Evolutionary conservation across 2,797 vertebrate species (phyloP).

Genomic region (Eidolon dupreanum): DNA sequence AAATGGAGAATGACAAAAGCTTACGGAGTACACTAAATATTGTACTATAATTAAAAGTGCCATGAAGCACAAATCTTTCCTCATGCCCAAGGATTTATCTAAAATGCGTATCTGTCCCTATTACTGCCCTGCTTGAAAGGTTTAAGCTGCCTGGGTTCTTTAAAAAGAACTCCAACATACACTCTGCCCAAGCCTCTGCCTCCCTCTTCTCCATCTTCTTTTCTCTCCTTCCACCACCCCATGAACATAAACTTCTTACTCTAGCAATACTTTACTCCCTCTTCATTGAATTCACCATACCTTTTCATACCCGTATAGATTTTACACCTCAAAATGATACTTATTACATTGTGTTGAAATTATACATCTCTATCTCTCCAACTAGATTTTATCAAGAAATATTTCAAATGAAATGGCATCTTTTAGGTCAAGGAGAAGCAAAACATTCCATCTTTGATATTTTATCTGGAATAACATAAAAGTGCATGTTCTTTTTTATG

Average conservation of each 20-base stretch:
- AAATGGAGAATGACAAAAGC: not conserved
- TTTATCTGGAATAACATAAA: not conserved
- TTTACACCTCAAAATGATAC: not conserved
- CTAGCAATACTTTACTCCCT: rapidly evolving
- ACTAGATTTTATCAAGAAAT: not conserved
- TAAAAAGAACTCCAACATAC: not conserved
- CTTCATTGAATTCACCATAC: not conserved
- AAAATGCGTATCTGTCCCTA: not conserved
- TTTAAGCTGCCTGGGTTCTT: not conserved
- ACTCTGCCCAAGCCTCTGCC: not conserved
- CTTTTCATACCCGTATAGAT: not conserved
- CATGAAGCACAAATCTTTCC: not conserved
- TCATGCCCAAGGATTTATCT: not conserved
- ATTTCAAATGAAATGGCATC: not conserved
- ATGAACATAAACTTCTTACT: not conserved
- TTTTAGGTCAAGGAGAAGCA: not conserved
- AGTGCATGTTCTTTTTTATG: not conserved
- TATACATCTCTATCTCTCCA: not conserved
- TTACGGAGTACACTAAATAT: not conserved
- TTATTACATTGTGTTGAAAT: not conserved
- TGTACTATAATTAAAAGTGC: not conserved
- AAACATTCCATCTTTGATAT: not conserved
- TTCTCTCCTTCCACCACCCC: not conserved
- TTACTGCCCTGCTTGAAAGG: not conserved
- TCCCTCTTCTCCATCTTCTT: not conserved